Percentiles rank a stretch among this genome's conserved stretches.
phyloP scores from a whole-genome alignment of 1,140 invertebrate species.

The Nixonia krombeini region DNA sequence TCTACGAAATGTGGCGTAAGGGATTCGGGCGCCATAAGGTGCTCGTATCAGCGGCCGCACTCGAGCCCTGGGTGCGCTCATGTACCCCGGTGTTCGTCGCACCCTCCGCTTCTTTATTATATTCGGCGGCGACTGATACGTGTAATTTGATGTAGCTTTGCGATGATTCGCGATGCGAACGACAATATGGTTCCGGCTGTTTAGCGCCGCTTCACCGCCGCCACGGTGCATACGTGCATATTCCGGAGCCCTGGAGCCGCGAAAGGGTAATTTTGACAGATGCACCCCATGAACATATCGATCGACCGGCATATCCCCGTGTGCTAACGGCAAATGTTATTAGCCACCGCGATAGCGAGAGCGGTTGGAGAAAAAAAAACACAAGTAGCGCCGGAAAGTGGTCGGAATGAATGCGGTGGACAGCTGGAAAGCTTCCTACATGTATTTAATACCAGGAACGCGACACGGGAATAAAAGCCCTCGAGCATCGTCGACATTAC shows the following conservation, averaged over 20 bases:
- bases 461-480: constrained; percentile 45
- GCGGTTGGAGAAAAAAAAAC: constrained; percentile 11
- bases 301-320: constrained; percentile 54
- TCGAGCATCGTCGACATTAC: constrained; percentile 43
- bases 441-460: constrained; percentile 45
- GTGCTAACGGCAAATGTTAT: constrained; percentile 31
- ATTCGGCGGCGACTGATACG: constrained; percentile 34
- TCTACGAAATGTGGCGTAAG: too few relatives aligned
- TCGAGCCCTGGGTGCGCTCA: neutral
- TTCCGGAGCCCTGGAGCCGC: too few relatives aligned
- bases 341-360: constrained; percentile 12
- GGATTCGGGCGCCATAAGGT: constrained; percentile 23
- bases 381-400: constrained; percentile 32
- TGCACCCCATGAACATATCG: constrained; percentile 59
- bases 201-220: too few relatives aligned
- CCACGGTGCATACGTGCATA: too few relatives aligned
- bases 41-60: constrained; percentile 1
- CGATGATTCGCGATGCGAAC: constrained; percentile 55
- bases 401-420: constrained; percentile 42
- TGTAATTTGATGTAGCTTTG: constrained; percentile 48
- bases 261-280: constrained; percentile 66
- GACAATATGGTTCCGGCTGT: constrained; percentile 59
- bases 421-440: constrained; percentile 47
- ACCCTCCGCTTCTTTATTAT: constrained; percentile 43
- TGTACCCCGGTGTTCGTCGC: neutral